These are phyloP conservation scores for Scelioninae gen. 1 DNA, from an alignment of 2,888 invertebrate species.

Conservation along the genomic window DNA sequence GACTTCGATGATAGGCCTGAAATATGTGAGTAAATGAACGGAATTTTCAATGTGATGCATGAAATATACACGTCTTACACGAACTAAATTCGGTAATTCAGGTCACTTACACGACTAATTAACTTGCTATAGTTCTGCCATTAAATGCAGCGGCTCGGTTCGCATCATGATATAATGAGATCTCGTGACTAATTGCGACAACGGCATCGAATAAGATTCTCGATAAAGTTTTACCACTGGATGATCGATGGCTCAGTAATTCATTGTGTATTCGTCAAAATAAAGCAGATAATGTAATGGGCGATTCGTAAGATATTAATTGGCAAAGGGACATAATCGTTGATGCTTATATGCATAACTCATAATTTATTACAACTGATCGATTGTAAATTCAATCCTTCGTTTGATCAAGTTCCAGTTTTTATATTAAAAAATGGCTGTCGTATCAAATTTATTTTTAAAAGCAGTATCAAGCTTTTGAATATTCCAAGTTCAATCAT, in stretches of 20 bases:
- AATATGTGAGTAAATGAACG: conserved; percentile 30
- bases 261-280: conserved; percentile 34
- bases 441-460: no score
- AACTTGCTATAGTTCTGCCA: conserved; percentile 41
- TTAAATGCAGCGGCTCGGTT: conserved; percentile 50
- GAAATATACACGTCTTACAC: conserved; percentile 51
- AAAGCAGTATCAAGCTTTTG: no score
- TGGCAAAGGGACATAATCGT: neutral
- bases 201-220: conserved; percentile 41
- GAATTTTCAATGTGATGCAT: conserved; percentile 39
- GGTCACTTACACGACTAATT: conserved; percentile 59
- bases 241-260: conserved; percentile 25
- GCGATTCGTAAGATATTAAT: conserved; percentile 6
- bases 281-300: conserved; percentile 1
- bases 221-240: conserved; percentile 36
- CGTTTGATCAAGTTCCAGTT: no score
- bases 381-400: neutral
- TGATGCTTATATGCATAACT: neutral
- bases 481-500: no score
- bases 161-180: conserved; percentile 53
- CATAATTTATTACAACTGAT: conserved; percentile 2
- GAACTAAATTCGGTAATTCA: conserved; percentile 48
- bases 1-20: conserved; percentile 27
- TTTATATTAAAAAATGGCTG: no score
- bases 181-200: conserved; percentile 53